Base-by-base conservation (phyloP, 2,888 invertebrate genomes). In the Ischnura elegans region DNA sequence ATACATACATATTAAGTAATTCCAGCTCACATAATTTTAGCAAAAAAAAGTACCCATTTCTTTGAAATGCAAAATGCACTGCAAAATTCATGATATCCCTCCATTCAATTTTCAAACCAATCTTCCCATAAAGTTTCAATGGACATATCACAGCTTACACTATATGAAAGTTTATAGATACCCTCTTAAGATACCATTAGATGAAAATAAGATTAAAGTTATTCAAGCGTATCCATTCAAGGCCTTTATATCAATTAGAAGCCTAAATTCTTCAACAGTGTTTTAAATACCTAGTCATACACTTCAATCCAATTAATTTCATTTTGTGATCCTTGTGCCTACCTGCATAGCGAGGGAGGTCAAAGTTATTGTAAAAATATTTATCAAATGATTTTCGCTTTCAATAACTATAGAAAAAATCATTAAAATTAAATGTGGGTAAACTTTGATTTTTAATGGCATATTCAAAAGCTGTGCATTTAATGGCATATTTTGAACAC, bases 81-180 rank as follows among this genome's bases (percentile, higher is more conserved):
- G n/a, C n/a, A 76, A 76, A 76, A 76, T 76, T 76, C 76, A 76
- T 16, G 36, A 76, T 36, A 76, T 8, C 36, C 76, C 76, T 76
- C 29, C 76, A 13, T 36, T 61, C 61, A 8, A 25, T 61, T 61
- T 76, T 36, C 29, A 76, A 76, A 36, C 36, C 36, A 29, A 76
- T 16, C 76, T 25, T 76, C 36, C n/a, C 76, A 36, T 76, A 36
- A 10, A 36, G 0, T 36, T 76, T 76, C 8, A 13, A 76, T 36
- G 76, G 76, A 10, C 13, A 16, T 76, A 76, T 76, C 76, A 76
- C 76, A 76, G 76, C 29, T 76, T 76, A 36, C 36, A 36, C 29
- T 29, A 13, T 36, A 76, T 76, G 29, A 13, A 76, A 76, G 36
- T 2, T 29, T 76, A n/a, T n/a, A n/a, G n/a, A n/a, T n/a, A n/a